These are phyloP conservation scores for Indicator indicator DNA, from an alignment of 2,113 vertebrate genomes.

Conservation along the genomic window DNA sequence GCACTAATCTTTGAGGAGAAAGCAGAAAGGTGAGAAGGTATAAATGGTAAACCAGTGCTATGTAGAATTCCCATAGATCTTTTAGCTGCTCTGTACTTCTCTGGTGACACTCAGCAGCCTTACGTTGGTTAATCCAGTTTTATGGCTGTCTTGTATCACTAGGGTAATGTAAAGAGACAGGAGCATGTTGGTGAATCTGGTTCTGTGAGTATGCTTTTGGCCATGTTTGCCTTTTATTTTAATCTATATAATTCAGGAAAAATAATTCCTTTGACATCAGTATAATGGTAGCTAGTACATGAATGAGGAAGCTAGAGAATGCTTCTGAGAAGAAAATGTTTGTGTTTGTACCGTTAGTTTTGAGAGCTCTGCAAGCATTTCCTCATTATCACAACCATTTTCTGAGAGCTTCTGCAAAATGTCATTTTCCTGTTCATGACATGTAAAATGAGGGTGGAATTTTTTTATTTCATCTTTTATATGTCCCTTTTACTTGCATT, in stretches of 20 bases:
- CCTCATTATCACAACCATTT: not conserved
- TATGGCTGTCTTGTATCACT: not conserved
- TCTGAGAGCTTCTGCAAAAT: not conserved
- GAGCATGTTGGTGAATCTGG: not conserved
- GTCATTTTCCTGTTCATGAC: not conserved
- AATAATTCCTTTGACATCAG: not conserved
- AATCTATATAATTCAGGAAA: not conserved
- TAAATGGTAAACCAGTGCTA: not conserved
- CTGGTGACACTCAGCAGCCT: conserved; percentile 5
- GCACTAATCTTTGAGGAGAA: conserved; percentile 3
- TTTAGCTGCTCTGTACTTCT: conserved; percentile 1
- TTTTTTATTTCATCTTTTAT: not conserved
- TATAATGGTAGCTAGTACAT: not conserved
- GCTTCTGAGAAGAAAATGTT: not conserved
- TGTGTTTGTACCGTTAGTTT: not conserved
- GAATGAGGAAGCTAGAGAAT: not conserved
- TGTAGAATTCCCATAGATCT: not conserved
- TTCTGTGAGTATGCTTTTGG: not conserved
- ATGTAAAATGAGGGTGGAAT: not conserved
- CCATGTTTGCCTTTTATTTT: not conserved
- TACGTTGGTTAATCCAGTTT: conserved; percentile 36
- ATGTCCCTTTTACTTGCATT: not conserved
- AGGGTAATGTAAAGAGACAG: not conserved
- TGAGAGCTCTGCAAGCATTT: not conserved
- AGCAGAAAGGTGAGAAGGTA: conserved; percentile 12